Evolutionary conservation across 2,113 vertebrate genomes (phyloP).

Genomic region (Eubucco bourcierii): DNA sequence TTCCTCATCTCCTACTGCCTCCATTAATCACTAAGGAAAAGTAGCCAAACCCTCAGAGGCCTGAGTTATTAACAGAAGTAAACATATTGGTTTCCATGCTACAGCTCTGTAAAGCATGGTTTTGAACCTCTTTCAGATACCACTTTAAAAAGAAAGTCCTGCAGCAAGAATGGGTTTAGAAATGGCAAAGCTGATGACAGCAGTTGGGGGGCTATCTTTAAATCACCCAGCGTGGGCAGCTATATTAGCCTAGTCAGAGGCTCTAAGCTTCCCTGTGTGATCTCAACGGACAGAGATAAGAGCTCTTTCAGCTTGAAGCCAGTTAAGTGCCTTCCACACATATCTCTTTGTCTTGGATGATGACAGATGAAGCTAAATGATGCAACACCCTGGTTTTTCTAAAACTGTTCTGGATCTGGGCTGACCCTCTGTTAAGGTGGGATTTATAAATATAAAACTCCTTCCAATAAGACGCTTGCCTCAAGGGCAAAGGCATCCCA

Average conservation of each 20-base stretch:
- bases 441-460: background rate
- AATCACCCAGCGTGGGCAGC: background rate
- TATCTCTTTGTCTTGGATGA: background rate
- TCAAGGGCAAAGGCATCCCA: background rate
- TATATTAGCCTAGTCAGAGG: background rate
- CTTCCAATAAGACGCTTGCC: background rate
- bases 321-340: background rate
- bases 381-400: background rate
- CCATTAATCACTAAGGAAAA: conserved; percentile 17
- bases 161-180: background rate
- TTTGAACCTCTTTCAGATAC: background rate
- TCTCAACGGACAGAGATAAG: background rate
- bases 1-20: background rate
- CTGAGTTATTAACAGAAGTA: background rate
- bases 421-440: background rate
- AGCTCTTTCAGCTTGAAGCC: background rate
- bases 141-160: background rate
- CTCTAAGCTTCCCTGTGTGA: background rate
- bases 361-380: background rate
- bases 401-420: background rate
- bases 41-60: conserved; percentile 29
- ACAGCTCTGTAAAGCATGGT: background rate
- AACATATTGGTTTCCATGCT: background rate
- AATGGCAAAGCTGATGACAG: background rate
- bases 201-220: background rate